phyloP scores from a whole-genome alignment of 2,888 invertebrate species.

The Ornithoptera alexandrae region DNA sequence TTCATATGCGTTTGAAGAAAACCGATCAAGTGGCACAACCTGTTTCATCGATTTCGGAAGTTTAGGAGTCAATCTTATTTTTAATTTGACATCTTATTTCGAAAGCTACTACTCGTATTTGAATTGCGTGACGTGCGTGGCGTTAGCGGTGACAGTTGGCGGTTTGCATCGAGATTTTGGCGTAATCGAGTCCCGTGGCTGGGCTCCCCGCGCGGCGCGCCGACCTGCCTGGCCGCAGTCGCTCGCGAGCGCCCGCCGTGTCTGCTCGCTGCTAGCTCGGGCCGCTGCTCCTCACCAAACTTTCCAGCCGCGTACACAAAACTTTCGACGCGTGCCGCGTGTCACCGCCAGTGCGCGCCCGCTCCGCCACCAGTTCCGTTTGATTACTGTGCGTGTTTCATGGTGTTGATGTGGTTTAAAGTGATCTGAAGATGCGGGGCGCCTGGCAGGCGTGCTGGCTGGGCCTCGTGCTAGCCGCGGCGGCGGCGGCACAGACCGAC shows the following conservation, averaged over 20 bases:
- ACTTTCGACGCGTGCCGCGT: slow-evolving; percentile 47
- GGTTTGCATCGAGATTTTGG: neutral
- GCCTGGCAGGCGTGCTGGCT: slow-evolving; percentile 74
- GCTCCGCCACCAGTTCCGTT: slow-evolving; percentile 39
- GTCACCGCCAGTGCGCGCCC: slow-evolving; percentile 37
- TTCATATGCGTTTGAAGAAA: too few relatives aligned
- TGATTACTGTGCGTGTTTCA: slow-evolving; percentile 52
- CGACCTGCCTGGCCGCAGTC: slow-evolving; percentile 55
- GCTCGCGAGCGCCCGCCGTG: slow-evolving; percentile 49
- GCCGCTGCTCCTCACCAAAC: slow-evolving; percentile 63
- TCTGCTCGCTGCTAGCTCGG: slow-evolving; percentile 38
- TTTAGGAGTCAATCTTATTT: too few relatives aligned
- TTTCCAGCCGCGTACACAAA: slow-evolving; percentile 53
- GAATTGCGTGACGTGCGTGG: too few relatives aligned
- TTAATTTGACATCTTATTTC: too few relatives aligned
- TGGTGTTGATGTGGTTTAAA: slow-evolving; percentile 70
- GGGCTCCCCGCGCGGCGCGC: slow-evolving; percentile 48
- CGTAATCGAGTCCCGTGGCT: slow-evolving; percentile 29
- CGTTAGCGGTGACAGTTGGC: too few relatives aligned
- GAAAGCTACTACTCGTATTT: too few relatives aligned
- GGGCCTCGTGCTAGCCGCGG: slow-evolving; percentile 55
- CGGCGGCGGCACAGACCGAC: slow-evolving; percentile 65
- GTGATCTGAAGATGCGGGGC: slow-evolving; percentile 71
- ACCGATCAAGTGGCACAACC: too few relatives aligned
- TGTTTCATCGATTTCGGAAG: too few relatives aligned